Percentiles rank a stretch among this genome's conserved stretches.
Conservation (phyloP, 2,888 invertebrate species). For the Caenorhabditis angaria region DNA sequence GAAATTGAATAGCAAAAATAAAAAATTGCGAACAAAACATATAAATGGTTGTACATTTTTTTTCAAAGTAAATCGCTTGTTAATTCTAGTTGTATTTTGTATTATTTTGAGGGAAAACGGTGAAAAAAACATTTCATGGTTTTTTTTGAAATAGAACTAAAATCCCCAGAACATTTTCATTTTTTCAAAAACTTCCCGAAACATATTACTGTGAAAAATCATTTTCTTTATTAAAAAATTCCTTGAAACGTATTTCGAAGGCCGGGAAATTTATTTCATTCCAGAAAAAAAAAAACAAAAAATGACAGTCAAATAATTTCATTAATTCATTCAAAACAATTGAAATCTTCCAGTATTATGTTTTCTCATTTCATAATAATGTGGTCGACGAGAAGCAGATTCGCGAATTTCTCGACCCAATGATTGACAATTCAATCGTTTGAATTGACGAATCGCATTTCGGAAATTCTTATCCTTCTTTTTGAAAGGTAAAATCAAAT, state of each 20-base stretch:
- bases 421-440: conserved; percentile 68
- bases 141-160: not conserved
- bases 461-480: conserved; percentile 67
- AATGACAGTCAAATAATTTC: conserved; percentile 1
- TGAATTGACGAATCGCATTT: conserved; percentile 69
- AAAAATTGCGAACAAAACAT: not conserved
- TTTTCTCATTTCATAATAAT: conserved; percentile 53
- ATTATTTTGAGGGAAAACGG: conserved; percentile 7
- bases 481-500: conserved; percentile 69
- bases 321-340: conserved; percentile 17
- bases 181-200: not conserved
- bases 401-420: conserved; percentile 71
- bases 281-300: conserved; percentile 2
- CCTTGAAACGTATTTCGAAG: not conserved
- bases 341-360: conserved; percentile 54
- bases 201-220: not conserved
- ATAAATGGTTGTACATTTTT: too few species aligned
- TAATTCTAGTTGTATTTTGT: not conserved
- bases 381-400: conserved; percentile 60
- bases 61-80: too few species aligned
- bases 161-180: not conserved
- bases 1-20: not conserved
- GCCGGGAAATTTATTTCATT: not conserved
- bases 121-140: too few species aligned
- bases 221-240: not conserved